Conservation (phyloP, 2,797 vertebrate genomes). For the Geotrypetes seraphini region DNA sequence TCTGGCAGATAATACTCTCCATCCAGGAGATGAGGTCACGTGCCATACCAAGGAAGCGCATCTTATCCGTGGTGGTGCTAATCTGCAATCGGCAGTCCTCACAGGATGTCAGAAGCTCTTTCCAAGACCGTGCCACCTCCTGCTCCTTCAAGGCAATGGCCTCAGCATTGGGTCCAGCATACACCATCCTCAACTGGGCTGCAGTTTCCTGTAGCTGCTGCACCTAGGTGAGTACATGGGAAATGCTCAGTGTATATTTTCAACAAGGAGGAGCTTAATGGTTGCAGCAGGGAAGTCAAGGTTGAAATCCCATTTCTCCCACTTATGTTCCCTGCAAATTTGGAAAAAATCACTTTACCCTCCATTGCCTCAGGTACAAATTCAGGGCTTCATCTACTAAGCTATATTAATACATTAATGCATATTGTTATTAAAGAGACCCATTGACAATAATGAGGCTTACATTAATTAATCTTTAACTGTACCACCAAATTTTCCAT, state of each 20-base stretch:
- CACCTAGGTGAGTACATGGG: conserved; percentile 47
- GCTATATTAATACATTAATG: too few species aligned
- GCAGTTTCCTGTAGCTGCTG: conserved; percentile 86
- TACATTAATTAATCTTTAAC: too few species aligned
- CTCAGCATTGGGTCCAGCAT: conserved; percentile 83
- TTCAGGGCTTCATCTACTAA: too few species aligned
- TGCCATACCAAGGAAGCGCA: conserved; percentile 73
- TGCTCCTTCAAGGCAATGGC: conserved; percentile 80
- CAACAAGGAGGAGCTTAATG: too few species aligned
- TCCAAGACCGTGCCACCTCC: conserved; percentile 84
- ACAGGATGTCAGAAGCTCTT: conserved; percentile 78
- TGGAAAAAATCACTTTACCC: too few species aligned
- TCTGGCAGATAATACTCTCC: conserved; percentile 82
- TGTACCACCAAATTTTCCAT: too few species aligned
- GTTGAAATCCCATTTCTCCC: too few species aligned
- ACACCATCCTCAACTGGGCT: conserved; percentile 83
- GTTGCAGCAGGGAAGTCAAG: too few species aligned
- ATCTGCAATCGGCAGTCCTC: conserved; percentile 85
- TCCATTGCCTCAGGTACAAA: too few species aligned
- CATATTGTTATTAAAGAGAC: too few species aligned
- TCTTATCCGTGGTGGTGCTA: conserved; percentile 77
- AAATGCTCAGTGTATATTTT: fast-evolving
- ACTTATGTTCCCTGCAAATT: too few species aligned
- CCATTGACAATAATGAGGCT: too few species aligned
- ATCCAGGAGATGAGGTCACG: conserved; percentile 87